These are phyloP conservation scores for Hymenopus coronatus DNA, from an alignment of 2,888 invertebrate species.

Conservation along the genomic window DNA sequence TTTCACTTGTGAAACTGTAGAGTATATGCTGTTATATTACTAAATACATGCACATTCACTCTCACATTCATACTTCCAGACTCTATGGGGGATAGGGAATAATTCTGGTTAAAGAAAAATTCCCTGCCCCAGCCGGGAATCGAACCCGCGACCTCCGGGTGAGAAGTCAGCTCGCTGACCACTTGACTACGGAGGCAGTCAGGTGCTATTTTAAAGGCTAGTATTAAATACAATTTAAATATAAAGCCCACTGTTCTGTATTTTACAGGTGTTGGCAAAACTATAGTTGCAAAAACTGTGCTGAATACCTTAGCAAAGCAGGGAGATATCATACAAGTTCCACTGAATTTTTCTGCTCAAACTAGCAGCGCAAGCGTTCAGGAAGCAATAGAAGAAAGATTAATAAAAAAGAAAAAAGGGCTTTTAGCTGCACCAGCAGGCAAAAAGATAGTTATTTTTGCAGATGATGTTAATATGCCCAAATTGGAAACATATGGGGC, in stretches of 20 bases:
- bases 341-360: constrained; percentile 88
- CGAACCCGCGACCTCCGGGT: no score
- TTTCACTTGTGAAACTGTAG: no score
- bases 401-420: constrained; percentile 78
- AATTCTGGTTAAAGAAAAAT: no score
- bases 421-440: constrained; percentile 79
- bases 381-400: constrained; percentile 80
- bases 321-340: constrained; percentile 67
- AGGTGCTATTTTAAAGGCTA: background rate
- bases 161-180: no score
- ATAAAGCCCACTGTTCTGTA: background rate
- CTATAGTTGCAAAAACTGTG: constrained; percentile 75
- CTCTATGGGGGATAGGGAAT: no score
- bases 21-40: no score
- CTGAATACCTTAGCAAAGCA: constrained; percentile 60
- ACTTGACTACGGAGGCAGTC: no score
- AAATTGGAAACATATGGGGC: constrained; percentile 82
- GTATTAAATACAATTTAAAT: background rate
- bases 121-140: no score
- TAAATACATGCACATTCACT: no score
- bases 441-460: constrained; percentile 79
- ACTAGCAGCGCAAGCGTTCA: constrained; percentile 78
- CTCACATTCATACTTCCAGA: no score
- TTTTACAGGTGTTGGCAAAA: constrained; percentile 78
- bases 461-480: constrained; percentile 93